phyloP scores from a whole-genome alignment of 1,140 invertebrate genomes.

The Leptinotarsa undecemlineata region DNA sequence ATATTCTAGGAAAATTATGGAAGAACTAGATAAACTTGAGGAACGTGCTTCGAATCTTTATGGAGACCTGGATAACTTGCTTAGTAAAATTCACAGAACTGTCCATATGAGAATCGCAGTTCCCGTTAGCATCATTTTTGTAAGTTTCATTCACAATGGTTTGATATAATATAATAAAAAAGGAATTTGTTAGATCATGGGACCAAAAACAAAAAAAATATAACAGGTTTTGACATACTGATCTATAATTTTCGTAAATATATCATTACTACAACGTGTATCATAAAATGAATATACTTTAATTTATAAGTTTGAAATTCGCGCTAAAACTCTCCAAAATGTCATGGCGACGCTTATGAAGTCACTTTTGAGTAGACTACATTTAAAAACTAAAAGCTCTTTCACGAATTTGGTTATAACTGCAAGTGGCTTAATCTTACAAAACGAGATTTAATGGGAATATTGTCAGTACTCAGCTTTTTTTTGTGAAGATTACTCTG shows the following conservation, averaged over 20 bases:
- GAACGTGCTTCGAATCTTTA: constrained; percentile 56
- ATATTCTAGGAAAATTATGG: constrained; percentile 60
- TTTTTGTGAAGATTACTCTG: too few species aligned
- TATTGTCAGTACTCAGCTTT: too few species aligned
- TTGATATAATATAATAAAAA: too few species aligned
- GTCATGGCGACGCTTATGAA: too few species aligned
- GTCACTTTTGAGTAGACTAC: neutral
- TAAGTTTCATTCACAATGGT: constrained; percentile 53
- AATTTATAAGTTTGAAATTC: too few species aligned
- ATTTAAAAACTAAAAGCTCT: too few species aligned
- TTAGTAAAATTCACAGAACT: constrained; percentile 62
- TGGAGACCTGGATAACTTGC: constrained; percentile 54
- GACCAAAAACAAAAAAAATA: too few species aligned
- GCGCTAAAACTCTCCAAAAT: too few species aligned
- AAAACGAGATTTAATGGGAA: too few species aligned
- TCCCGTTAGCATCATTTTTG: constrained; percentile 65
- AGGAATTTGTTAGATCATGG: neutral
- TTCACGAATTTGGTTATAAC: too few species aligned
- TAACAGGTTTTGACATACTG: neutral
- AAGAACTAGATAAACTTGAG: constrained; percentile 60
- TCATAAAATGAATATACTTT: neutral
- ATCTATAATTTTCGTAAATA: neutral
- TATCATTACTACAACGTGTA: neutral
- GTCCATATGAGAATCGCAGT: constrained; percentile 66
- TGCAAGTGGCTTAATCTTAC: too few species aligned